These are phyloP conservation scores for Protobothrops flavoviridis DNA, from an alignment of 2,113 vertebrate genomes.

Conservation along the genomic window DNA sequence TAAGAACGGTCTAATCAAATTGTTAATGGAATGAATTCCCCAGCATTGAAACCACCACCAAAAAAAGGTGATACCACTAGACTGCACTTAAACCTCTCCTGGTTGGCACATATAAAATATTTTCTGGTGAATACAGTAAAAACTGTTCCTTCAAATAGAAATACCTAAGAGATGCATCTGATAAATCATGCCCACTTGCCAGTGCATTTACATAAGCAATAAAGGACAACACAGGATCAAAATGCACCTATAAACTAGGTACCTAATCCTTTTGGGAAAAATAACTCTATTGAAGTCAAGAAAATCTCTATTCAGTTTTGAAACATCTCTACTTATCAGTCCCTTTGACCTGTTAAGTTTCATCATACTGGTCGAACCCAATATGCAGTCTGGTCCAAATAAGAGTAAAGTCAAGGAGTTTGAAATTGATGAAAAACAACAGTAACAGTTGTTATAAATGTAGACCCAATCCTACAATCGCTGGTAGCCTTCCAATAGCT, in stretches of 20 bases:
- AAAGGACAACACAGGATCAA: neutral
- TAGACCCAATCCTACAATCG: neutral
- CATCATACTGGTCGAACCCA: neutral
- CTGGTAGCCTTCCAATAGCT: neutral
- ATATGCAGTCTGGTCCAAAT: neutral
- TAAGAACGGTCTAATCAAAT: neutral
- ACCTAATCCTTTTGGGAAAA: neutral
- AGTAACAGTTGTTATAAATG: neutral
- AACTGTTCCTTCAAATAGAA: neutral
- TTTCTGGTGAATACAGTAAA: no score
- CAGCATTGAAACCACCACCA: no score
- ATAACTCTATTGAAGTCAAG: neutral
- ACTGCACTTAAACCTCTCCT: no score
- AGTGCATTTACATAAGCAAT: neutral
- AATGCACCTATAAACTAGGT: neutral
- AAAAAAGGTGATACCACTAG: no score
- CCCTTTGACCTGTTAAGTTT: neutral
- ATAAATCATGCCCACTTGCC: neutral
- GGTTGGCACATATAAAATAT: no score
- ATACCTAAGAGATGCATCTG: neutral
- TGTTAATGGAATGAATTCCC: no score
- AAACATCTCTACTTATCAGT: neutral
- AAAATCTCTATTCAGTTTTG: neutral
- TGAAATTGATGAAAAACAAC: neutral
- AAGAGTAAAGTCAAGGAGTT: neutral